Conservation (phyloP, 2,888 invertebrate genomes). For the Nemotelus pantherinus region DNA sequence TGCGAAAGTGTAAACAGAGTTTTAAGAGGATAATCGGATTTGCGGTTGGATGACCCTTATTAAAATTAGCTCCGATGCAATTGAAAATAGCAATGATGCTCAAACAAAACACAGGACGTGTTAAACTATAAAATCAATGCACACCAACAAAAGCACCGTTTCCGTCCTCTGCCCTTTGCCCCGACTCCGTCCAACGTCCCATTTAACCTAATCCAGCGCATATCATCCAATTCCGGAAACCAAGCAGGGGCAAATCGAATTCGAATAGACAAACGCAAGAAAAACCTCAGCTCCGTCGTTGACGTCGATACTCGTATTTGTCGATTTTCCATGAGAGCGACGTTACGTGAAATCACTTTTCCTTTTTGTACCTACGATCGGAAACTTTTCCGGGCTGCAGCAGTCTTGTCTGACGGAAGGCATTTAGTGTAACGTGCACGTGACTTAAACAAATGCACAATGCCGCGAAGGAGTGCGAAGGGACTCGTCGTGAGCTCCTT, state of each 20-base stretch:
- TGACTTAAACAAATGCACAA: conserved; percentile 50
- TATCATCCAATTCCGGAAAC: conserved; percentile 1
- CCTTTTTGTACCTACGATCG: conserved; percentile 1
- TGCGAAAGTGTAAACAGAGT: conserved; percentile 31
- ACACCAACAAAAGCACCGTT: conserved; percentile 16
- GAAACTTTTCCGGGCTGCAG: conserved; percentile 6
- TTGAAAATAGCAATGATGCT: neutral
- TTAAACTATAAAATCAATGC: conserved; percentile 41
- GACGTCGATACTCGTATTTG: neutral
- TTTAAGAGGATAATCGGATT: conserved; percentile 39
- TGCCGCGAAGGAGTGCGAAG: neutral
- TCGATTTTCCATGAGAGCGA: conserved; percentile 14
- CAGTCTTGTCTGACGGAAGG: conserved; percentile 1
- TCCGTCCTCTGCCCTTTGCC: neutral
- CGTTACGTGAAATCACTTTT: conserved; percentile 43
- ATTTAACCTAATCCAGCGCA: conserved; percentile 30
- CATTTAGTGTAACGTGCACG: conserved; percentile 49
- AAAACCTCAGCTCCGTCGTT: conserved; percentile 36
- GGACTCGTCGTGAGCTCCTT: neutral
- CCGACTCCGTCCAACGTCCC: conserved; percentile 19
- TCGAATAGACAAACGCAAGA: conserved; percentile 9
- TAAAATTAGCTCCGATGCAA: conserved; percentile 29
- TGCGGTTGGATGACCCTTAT: conserved; percentile 42
- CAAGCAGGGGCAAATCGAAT: conserved; percentile 16
- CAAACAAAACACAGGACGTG: conserved; percentile 42